phyloP scores from a whole-genome alignment of 1,140 invertebrate species.

The Drosophila busckii region DNA sequence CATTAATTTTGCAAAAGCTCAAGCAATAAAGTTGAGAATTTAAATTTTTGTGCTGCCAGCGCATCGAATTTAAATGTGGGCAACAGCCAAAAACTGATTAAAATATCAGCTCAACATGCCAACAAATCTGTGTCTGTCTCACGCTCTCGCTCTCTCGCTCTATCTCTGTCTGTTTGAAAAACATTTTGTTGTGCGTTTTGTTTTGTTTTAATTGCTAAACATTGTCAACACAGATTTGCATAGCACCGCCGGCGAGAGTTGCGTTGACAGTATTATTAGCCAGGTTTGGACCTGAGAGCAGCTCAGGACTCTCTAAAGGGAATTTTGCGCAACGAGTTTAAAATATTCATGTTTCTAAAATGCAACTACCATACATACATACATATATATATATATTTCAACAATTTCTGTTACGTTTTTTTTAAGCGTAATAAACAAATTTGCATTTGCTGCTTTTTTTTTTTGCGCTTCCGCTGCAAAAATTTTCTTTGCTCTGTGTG shows the following conservation, averaged over 20 bases:
- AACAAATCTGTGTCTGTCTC: slow-evolving; percentile 22
- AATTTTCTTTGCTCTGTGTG: slow-evolving; percentile 29
- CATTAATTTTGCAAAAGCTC: too few species aligned
- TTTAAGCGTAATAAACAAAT: slow-evolving; percentile 74
- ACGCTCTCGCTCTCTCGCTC: neutral
- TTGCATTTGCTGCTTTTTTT: slow-evolving; percentile 40
- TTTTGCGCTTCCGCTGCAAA: slow-evolving; percentile 6
- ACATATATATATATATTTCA: too few species aligned
- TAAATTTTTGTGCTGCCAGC: too few species aligned
- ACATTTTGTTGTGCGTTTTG: slow-evolving; percentile 16
- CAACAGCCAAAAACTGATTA: slow-evolving; percentile 32
- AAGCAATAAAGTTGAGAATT: too few species aligned
- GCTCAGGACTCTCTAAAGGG: slow-evolving; percentile 21
- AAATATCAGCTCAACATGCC: slow-evolving; percentile 38
- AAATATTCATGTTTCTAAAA: slow-evolving; percentile 61
- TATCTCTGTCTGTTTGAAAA: slow-evolving; percentile 14
- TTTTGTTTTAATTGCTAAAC: slow-evolving; percentile 64
- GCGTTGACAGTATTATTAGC: slow-evolving; percentile 68
- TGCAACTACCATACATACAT: slow-evolving; percentile 12
- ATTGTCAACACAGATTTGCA: slow-evolving; percentile 71
- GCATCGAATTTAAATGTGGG: slow-evolving; percentile 1
- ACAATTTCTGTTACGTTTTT: too few species aligned
- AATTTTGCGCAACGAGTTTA: slow-evolving; percentile 43
- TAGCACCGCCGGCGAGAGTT: slow-evolving; percentile 29
- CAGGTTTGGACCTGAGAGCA: too few species aligned